Evolutionary conservation across 1,140 invertebrate species (phyloP).

Genomic region (Zaprionus tsacasi): DNA sequence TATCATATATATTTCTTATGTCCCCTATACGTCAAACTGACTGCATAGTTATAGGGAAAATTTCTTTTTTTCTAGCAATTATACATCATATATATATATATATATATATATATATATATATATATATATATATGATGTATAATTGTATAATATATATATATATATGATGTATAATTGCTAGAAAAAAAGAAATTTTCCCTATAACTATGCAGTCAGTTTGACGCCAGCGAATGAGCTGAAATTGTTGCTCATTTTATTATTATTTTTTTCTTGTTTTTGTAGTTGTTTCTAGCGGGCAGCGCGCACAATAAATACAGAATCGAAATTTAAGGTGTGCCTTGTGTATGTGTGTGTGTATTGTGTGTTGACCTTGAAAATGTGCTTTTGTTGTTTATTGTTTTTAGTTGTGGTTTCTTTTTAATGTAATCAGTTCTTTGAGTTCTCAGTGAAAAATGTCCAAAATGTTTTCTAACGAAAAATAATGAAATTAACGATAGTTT

Average conservation of each 20-base stretch:
- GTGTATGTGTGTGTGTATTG: constrained; percentile 13
- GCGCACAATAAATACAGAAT: constrained; percentile 41
- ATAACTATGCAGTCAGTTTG: constrained; percentile 40
- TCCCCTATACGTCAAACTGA: constrained; percentile 31
- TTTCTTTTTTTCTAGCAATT: constrained; percentile 44
- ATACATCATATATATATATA: too few species aligned
- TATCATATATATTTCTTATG: constrained; percentile 32
- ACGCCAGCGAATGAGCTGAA: constrained; percentile 34
- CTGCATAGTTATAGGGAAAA: constrained; percentile 29
- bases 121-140: too few species aligned
- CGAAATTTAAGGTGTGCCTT: constrained; percentile 4
- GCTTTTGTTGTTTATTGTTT: constrained; percentile 26
- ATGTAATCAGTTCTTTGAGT: constrained; percentile 81
- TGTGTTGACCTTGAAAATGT: constrained; percentile 28
- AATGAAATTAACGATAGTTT: constrained; percentile 41
- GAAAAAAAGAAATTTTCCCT: constrained; percentile 33
- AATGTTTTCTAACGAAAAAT: constrained; percentile 33
- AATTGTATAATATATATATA: too few species aligned
- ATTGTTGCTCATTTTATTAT: constrained; percentile 25
- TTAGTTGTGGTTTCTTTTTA: constrained; percentile 35
- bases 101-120: too few species aligned
- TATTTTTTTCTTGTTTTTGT: constrained; percentile 15
- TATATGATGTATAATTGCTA: constrained; percentile 42
- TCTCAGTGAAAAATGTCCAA: constrained; percentile 57
- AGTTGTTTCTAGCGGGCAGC: constrained; percentile 8